Evolutionary conservation across 2,888 invertebrate species (phyloP).

Genomic region (Linnaemya vulpina): DNA sequence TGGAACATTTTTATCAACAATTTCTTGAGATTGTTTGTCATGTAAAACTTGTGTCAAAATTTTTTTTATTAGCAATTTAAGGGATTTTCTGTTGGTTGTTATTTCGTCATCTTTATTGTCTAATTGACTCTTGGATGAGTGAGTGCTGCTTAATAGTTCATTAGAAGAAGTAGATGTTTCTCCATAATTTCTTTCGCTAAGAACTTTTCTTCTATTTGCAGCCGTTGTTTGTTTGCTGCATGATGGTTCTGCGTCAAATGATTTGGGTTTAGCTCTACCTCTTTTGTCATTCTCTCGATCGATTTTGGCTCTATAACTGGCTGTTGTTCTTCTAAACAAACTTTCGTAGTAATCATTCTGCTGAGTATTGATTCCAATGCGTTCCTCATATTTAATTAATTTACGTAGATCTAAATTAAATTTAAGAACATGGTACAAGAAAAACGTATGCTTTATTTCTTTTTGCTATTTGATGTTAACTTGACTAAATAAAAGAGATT

Average conservation of each 20-base stretch:
- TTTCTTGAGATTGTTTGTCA: conserved; percentile 73
- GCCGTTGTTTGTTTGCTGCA: conserved; percentile 33
- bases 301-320: conserved; percentile 82
- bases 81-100: conserved; percentile 14
- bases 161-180: conserved; percentile 40
- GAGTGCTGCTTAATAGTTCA: conserved; percentile 14
- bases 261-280: background rate
- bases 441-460: background rate
- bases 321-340: conserved; percentile 82
- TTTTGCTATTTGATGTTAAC: background rate
- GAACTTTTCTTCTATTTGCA: conserved; percentile 29
- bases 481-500: background rate
- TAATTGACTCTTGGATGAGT: background rate
- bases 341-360: conserved; percentile 78
- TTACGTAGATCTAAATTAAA: conserved; percentile 79
- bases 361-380: conserved; percentile 76
- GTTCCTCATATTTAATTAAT: conserved; percentile 82
- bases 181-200: conserved; percentile 48
- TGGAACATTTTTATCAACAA: conserved; percentile 21
- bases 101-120: conserved; percentile 13
- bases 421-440: background rate
- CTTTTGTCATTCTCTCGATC: conserved; percentile 75
- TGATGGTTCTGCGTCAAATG: conserved; percentile 1
- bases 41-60: conserved; percentile 70
- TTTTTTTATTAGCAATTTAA: conserved; percentile 38